Evolutionary conservation across 2,888 invertebrate species (phyloP).

Genomic region (Sialis lutaria): DNA sequence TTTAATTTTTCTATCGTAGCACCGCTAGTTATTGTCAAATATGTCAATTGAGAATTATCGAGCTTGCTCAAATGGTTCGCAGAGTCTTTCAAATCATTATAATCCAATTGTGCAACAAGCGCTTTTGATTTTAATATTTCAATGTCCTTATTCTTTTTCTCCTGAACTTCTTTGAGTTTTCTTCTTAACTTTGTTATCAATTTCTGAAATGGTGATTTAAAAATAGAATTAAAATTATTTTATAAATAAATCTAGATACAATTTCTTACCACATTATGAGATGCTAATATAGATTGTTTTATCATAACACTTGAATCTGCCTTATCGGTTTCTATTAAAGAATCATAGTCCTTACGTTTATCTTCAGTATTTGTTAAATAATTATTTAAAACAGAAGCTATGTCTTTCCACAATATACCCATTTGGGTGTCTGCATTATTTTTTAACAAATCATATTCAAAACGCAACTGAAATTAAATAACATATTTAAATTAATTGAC

Average conservation of each 20-base stretch:
- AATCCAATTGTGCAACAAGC: neutral
- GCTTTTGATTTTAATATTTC: neutral
- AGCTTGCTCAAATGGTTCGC: neutral
- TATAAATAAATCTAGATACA: neutral
- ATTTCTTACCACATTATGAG: neutral
- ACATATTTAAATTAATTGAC: neutral
- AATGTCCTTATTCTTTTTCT: neutral
- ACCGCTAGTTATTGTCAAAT: conserved; percentile 22
- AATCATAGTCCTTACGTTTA: conserved; percentile 20
- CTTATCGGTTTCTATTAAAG: conserved; percentile 19
- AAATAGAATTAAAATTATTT: neutral
- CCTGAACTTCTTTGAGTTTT: neutral
- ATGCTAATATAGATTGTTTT: neutral
- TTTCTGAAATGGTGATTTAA: neutral
- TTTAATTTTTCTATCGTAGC: conserved; percentile 26
- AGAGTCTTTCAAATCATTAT: neutral
- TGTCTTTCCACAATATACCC: conserved; percentile 19
- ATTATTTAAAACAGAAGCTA: conserved; percentile 15
- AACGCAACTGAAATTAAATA: conserved; percentile 14
- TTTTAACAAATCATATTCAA: conserved; percentile 14
- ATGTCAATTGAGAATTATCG: neutral
- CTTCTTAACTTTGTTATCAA: neutral
- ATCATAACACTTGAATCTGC: conserved; percentile 14
- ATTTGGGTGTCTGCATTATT: conserved; percentile 15
- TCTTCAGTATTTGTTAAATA: conserved; percentile 20